Percentiles rank a stretch among this genome's conserved stretches.
Conservation (phyloP, 1,140 invertebrate genomes). For the Hesperophylax magnus region DNA sequence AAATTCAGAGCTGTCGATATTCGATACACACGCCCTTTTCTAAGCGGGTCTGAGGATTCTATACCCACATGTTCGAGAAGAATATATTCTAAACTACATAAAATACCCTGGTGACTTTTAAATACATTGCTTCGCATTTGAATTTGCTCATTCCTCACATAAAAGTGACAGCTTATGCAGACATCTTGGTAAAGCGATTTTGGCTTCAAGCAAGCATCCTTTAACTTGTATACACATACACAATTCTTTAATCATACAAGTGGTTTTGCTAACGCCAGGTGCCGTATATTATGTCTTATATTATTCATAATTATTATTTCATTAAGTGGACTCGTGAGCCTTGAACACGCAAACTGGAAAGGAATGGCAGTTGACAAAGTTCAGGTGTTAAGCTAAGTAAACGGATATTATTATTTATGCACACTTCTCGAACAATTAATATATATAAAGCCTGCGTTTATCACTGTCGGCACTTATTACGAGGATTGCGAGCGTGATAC, state of each 20-base stretch:
- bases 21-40: too few species aligned
- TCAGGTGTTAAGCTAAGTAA: slow-evolving; percentile 1
- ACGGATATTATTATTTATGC: background rate
- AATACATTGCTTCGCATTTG: too few species aligned
- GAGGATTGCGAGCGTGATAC: too few species aligned
- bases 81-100: background rate
- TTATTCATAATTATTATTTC: background rate
- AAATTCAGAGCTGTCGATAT: too few species aligned
- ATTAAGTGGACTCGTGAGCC: slow-evolving; percentile 13
- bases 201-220: too few species aligned
- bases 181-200: too few species aligned
- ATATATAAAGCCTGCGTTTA: too few species aligned
- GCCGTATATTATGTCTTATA: background rate
- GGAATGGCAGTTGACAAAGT: background rate
- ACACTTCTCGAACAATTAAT: too few species aligned
- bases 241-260: background rate
- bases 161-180: background rate
- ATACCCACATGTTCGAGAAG: background rate
- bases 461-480: too few species aligned
- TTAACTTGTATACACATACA: too few species aligned
- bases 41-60: too few species aligned
- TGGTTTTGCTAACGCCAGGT: background rate
- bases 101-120: background rate
- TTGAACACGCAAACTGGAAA: slow-evolving; percentile 9
- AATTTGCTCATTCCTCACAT: background rate